Base-by-base conservation (phyloP, 2,888 invertebrate species). In the Idaea dimidiata region DNA sequence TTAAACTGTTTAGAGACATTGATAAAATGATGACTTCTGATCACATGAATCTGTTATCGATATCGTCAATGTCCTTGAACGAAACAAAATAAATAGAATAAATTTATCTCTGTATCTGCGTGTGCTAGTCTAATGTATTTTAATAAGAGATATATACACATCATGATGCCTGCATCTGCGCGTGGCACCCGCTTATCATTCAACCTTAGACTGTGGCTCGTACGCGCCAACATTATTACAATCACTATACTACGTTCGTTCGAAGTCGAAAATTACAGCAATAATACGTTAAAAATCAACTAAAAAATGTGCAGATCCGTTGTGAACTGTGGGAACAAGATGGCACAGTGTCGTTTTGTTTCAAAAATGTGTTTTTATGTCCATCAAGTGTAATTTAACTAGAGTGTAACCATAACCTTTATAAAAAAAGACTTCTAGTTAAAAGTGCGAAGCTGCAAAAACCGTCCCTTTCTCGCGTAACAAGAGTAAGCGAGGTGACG, bases 131-230 rank as follows among this genome's bases (percentile, higher is more conserved):
- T 66, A 66, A 65, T 62, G 65, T 63, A 62, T 64, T 63, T 63
- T 65, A 66, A 75, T 69, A 60, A 61, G 72, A 62, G 67, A 73
- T 66, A 71, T 73, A 66, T 63, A 69, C 69, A 70, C 74, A 75
- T 74, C 70, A 70, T 67, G 62, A 66, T 72, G 76, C 75, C 68
- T 68, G 74, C 70, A 75, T 69, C 65, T 69, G 72, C 72, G 77
- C 78, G 80, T 76, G 74, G 76, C 70, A 74, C 75, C 77, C 77
- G 79, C 81, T 89, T 90, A 89, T 89, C 89, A 83, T 74, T 76
- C 87, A 84, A 82, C 84, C 87, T 84, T 82, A 75, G 14, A 43
- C 43, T 43, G 14, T 43, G 8, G 43, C 10, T 43, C 43, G 43
- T 17, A 57, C 43, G 17, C 32, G 43, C 14, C 43, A 14, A 43